phyloP scores from a whole-genome alignment of 2,888 invertebrate genomes.

The Mellilla xanthometata region DNA sequence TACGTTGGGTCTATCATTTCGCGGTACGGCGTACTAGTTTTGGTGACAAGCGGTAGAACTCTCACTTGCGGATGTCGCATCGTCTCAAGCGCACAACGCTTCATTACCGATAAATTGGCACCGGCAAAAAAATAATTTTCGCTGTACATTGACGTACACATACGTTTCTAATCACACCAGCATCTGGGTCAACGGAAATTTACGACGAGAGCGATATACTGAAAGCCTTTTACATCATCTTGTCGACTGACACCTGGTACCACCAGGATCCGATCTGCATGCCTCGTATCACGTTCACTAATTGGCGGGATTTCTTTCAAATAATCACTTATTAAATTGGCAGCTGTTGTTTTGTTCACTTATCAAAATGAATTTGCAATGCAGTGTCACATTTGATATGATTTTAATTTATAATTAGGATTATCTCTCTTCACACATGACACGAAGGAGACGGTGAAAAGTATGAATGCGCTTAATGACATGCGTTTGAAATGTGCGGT shows the following conservation, averaged over 20 bases:
- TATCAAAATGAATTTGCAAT: constrained; percentile 57
- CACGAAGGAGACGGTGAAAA: constrained; percentile 59
- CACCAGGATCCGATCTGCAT: constrained; percentile 74
- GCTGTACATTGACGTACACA: constrained; percentile 54
- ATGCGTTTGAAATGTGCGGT: constrained; percentile 56
- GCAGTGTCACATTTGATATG: constrained; percentile 58
- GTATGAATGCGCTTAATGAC: constrained; percentile 59
- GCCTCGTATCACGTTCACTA: constrained; percentile 49
- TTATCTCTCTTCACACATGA: constrained; percentile 61
- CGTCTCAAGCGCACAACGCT: constrained; percentile 66
- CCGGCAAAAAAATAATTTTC: constrained; percentile 76
- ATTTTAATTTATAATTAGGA: constrained; percentile 66
- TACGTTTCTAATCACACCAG: constrained; percentile 77
- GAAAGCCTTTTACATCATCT: constrained; percentile 80
- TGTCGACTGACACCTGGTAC: constrained; percentile 57
- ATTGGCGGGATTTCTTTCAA: constrained; percentile 59
- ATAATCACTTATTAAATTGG: constrained; percentile 44
- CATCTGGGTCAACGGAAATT: constrained; percentile 79
- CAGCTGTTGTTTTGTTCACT: constrained; percentile 24
- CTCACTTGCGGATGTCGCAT: constrained; percentile 78
- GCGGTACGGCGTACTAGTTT: constrained; percentile 72
- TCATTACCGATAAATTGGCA: constrained; percentile 73
- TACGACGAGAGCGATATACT: constrained; percentile 68
- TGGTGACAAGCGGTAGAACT: constrained; percentile 76
- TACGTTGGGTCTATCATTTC: constrained; percentile 57